These are phyloP conservation scores for Ganaspis sp. DNA, from an alignment of 1,140 invertebrate genomes.

Conservation along the genomic window DNA sequence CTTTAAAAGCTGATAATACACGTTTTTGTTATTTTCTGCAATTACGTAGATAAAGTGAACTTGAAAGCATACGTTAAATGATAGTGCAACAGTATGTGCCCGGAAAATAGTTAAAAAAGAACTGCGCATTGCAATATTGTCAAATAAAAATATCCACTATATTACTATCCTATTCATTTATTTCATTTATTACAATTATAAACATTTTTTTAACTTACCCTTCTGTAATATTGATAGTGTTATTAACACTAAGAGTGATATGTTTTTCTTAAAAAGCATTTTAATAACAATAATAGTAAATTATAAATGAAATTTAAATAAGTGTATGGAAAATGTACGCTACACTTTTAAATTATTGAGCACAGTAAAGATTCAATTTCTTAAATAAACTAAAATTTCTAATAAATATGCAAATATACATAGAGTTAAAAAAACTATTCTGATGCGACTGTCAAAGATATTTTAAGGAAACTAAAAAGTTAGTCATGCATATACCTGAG, in stretches of 20 bases:
- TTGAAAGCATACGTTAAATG: not conserved
- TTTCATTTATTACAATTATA: not conserved
- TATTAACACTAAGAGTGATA: not conserved
- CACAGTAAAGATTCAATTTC: not conserved
- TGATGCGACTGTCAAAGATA: not conserved
- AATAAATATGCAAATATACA: not conserved
- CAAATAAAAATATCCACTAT: too few species aligned
- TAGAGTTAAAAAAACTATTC: not conserved
- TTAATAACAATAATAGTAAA: not conserved
- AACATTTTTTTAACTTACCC: not conserved
- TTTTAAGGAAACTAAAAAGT: not conserved
- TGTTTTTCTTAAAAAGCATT: not conserved
- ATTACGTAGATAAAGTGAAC: constrained; percentile 1
- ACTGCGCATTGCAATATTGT: not conserved
- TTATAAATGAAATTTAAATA: not conserved
- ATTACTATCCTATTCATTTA: too few species aligned
- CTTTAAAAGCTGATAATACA: not conserved
- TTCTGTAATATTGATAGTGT: not conserved
- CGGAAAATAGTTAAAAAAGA: too few species aligned
- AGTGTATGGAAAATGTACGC: not conserved
- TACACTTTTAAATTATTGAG: not conserved
- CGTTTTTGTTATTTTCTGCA: not conserved
- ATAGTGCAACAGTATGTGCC: not conserved
- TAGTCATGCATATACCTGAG: not conserved
- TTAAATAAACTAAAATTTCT: not conserved